Evolutionary conservation across 2,888 invertebrate genomes (phyloP).

Genomic region (Caenorhabditis becei): DNA sequence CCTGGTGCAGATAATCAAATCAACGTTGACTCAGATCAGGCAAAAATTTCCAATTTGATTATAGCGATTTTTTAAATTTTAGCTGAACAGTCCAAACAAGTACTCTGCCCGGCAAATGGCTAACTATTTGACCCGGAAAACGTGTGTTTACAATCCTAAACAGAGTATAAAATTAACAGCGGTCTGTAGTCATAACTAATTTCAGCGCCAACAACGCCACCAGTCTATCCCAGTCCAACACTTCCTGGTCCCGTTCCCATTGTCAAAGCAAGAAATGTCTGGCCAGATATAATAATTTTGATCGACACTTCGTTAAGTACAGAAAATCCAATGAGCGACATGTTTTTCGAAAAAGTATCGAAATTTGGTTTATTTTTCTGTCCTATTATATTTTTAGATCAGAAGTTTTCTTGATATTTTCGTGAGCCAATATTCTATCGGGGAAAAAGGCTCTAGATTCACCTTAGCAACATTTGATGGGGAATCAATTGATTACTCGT

Average conservation of each 20-base stretch:
- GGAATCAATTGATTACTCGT: conserved; percentile 48
- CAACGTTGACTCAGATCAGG: conserved; percentile 30
- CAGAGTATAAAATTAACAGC: conserved; percentile 17
- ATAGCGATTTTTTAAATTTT: not conserved
- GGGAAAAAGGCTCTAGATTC: conserved; percentile 56
- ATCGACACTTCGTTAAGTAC: conserved; percentile 51
- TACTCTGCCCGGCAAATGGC: conserved; percentile 48
- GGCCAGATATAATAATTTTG: conserved; percentile 67
- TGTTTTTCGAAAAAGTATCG: conserved; percentile 38
- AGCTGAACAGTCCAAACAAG: conserved; percentile 25
- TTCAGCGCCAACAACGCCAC: conserved; percentile 49
- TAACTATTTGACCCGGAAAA: conserved; percentile 32
- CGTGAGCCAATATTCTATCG: conserved; percentile 53
- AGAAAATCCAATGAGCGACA: conserved; percentile 37
- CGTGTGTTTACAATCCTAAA: conserved; percentile 39
- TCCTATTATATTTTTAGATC: conserved; percentile 21
- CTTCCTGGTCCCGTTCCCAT: conserved; percentile 61
- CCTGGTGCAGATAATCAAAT: conserved; percentile 59
- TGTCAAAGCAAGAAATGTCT: conserved; percentile 62
- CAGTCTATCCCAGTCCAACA: conserved; percentile 42
- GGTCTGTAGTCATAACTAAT: too few species aligned
- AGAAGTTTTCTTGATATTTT: conserved; percentile 59
- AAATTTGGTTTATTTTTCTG: too few species aligned
- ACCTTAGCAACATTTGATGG: conserved; percentile 64
- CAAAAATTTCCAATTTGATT: not conserved